Evolutionary conservation across 2,888 invertebrate genomes (phyloP).

Genomic region (Eupithecia dodoneata): DNA sequence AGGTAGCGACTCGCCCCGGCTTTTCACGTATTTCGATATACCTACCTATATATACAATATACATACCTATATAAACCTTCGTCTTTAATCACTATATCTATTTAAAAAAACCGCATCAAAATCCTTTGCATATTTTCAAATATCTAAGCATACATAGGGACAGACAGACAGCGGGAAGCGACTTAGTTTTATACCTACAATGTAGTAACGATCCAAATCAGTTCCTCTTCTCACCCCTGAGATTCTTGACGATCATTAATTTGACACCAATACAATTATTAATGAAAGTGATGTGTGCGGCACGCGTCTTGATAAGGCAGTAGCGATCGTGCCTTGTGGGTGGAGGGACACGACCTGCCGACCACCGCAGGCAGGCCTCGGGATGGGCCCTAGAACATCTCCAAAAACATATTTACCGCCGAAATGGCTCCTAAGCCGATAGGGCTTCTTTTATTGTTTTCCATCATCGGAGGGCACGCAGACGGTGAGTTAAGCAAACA

Average conservation of each 20-base stretch:
- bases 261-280: slow-evolving; percentile 74
- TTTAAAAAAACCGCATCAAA: no score
- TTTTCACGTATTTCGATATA: no score
- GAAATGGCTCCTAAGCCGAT: slow-evolving; percentile 75
- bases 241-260: slow-evolving; percentile 70
- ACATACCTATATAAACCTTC: no score
- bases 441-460: slow-evolving; percentile 72
- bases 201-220: background rate
- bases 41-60: no score
- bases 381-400: slow-evolving; percentile 75
- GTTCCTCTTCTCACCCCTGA: slow-evolving; percentile 53
- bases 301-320: slow-evolving; percentile 50
- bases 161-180: no score
- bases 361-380: slow-evolving; percentile 60
- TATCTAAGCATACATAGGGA: no score
- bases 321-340: slow-evolving; percentile 56
- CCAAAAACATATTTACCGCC: slow-evolving; percentile 67
- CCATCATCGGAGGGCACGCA: slow-evolving; percentile 61
- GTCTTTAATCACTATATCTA: no score
- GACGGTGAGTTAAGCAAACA: slow-evolving; percentile 71
- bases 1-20: no score
- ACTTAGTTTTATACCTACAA: no score
- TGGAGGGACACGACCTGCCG: slow-evolving; percentile 59
- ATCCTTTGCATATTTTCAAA: no score
- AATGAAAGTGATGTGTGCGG: slow-evolving; percentile 57